Evolutionary conservation across 2,797 vertebrate genomes (phyloP).

Genomic region (Sciaenops ocellatus): DNA sequence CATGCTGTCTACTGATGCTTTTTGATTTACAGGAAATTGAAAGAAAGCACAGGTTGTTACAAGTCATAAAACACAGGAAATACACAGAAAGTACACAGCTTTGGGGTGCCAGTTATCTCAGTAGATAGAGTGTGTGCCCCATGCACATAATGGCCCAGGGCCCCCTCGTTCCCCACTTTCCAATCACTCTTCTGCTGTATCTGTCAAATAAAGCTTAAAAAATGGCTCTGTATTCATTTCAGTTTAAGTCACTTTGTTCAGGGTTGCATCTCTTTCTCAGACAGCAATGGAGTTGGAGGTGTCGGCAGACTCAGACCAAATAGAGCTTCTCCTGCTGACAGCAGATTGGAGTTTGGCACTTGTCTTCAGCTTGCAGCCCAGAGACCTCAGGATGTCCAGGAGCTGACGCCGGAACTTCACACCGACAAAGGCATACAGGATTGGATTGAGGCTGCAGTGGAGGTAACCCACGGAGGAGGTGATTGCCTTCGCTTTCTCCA

Average conservation of each 20-base stretch:
- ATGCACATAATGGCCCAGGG: too few species aligned
- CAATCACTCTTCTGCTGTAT: too few species aligned
- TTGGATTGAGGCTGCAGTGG: conserved; percentile 92
- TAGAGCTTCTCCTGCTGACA: conserved; percentile 76
- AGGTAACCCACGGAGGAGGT: conserved; percentile 86
- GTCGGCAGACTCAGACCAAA: conserved; percentile 88
- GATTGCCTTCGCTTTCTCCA: conserved; percentile 81
- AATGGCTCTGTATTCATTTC: neutral
- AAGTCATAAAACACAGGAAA: neutral
- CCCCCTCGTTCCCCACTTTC: too few species aligned
- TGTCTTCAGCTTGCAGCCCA: conserved; percentile 79
- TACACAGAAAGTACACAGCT: neutral
- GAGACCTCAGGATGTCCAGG: conserved; percentile 76
- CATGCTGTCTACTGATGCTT: neutral
- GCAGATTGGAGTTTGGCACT: conserved; percentile 49
- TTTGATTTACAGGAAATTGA: neutral
- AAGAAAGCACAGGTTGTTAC: neutral
- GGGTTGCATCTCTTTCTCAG: conserved; percentile 53
- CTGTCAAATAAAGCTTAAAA: too few species aligned
- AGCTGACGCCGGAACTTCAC: conserved; percentile 89
- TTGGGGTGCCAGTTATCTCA: too few species aligned
- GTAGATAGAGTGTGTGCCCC: too few species aligned
- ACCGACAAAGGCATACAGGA: conserved; percentile 92
- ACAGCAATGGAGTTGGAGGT: conserved; percentile 86
- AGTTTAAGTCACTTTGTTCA: conserved; percentile 1